Evolutionary conservation across 2,888 invertebrate genomes (phyloP).

Genomic region (Agriopis marginaria): DNA sequence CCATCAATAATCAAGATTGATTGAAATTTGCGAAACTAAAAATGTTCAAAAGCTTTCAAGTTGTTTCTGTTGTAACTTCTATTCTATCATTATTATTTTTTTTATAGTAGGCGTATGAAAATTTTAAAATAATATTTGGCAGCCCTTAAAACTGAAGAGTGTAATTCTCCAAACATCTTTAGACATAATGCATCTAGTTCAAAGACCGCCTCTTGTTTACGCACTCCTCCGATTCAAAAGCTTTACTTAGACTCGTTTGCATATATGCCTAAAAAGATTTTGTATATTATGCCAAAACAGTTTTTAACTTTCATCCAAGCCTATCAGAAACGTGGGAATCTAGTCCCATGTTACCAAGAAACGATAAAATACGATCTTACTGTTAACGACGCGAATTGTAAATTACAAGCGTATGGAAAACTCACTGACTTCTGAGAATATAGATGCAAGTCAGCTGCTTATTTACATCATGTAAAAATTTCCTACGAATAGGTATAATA

Average conservation of each 20-base stretch:
- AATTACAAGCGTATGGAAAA: slow-evolving; percentile 1
- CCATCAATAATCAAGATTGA: slow-evolving; percentile 34
- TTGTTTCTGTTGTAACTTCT: slow-evolving; percentile 9
- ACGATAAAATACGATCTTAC: slow-evolving; percentile 37
- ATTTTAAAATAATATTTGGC: too few species aligned
- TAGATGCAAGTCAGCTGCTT: not conserved
- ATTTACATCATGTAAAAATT: not conserved
- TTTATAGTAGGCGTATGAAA: too few species aligned
- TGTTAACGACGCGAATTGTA: slow-evolving; percentile 30
- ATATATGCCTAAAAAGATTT: slow-evolving; percentile 55
- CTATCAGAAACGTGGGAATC: slow-evolving; percentile 48
- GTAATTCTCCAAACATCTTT: slow-evolving; percentile 48
- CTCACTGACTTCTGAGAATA: not conserved
- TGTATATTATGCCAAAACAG: slow-evolving; percentile 49
- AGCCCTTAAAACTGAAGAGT: slow-evolving; percentile 43
- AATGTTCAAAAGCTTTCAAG: not conserved
- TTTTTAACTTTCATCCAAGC: slow-evolving; percentile 55
- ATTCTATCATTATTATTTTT: not conserved
- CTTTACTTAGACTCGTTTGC: slow-evolving; percentile 57
- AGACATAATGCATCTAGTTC: slow-evolving; percentile 54
- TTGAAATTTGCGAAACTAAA: slow-evolving; percentile 16
- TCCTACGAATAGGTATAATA: not conserved
- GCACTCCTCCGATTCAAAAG: slow-evolving; percentile 57
- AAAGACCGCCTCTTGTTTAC: slow-evolving; percentile 61
- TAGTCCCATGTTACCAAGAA: slow-evolving; percentile 45